These are phyloP conservation scores for Sycophila texana DNA, from an alignment of 2,888 invertebrate species.

Conservation along the genomic window DNA sequence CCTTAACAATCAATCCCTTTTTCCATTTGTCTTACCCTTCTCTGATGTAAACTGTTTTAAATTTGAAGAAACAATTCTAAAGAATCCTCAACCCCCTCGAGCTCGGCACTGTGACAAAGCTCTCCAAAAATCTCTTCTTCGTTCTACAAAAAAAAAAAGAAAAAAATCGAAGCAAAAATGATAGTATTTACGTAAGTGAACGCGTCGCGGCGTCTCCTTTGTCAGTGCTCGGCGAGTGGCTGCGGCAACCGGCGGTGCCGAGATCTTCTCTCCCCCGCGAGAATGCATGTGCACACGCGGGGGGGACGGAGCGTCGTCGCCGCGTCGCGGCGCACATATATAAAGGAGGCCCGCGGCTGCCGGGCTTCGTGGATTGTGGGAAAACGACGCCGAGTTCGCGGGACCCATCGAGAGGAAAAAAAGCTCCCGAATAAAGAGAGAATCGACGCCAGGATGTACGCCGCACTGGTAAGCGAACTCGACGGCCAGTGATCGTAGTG, in stretches of 20 bases:
- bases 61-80: too few relatives aligned
- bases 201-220: conserved; percentile 63
- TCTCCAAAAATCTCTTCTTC: too few relatives aligned
- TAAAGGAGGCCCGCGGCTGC: conserved; percentile 49
- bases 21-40: too few relatives aligned
- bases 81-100: too few relatives aligned
- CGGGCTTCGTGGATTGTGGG: conserved; percentile 53
- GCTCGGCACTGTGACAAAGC: too few relatives aligned
- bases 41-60: too few relatives aligned
- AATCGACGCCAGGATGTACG: conserved; percentile 39
- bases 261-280: conserved; percentile 49
- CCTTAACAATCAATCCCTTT: too few relatives aligned
- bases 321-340: conserved; percentile 45
- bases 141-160: too few relatives aligned
- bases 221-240: conserved; percentile 20
- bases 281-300: not conserved
- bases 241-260: not conserved
- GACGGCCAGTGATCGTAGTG: not conserved
- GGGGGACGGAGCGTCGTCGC: conserved; percentile 31
- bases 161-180: too few relatives aligned
- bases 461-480: conserved; percentile 51
- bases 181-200: too few relatives aligned
- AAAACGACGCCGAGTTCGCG: conserved; percentile 23
- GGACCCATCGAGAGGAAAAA: not conserved
- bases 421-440: not conserved